Conservation (phyloP, 2,888 invertebrate species). For the Notocelia uddmanniana region DNA sequence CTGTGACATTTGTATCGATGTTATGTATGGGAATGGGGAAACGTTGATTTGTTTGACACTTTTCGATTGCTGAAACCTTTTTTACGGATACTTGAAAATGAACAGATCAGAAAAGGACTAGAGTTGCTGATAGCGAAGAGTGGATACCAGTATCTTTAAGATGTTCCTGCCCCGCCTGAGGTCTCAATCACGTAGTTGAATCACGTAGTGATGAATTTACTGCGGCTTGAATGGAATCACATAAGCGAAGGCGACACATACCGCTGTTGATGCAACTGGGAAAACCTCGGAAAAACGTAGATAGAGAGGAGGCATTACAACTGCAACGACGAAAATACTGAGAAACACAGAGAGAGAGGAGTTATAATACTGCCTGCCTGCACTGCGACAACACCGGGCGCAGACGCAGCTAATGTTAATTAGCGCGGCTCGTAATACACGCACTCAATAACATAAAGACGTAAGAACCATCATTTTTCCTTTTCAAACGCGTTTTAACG, state of each 20-base stretch:
- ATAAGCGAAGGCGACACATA: too few relatives aligned
- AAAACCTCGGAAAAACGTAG: neutral
- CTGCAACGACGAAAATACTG: neutral
- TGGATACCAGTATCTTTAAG: neutral
- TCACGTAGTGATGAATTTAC: too few relatives aligned
- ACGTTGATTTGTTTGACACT: neutral
- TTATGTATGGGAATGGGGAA: neutral
- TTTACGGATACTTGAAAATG: too few relatives aligned
- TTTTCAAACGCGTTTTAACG: neutral
- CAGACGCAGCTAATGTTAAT: conserved; percentile 30
- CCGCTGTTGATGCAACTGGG: neutral
- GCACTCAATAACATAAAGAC: conserved; percentile 1
- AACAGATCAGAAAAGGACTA: too few relatives aligned
- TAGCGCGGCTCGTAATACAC: conserved; percentile 10
- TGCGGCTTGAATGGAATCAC: too few relatives aligned
- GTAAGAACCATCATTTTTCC: neutral
- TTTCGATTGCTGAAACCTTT: too few relatives aligned
- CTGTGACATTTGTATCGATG: neutral
- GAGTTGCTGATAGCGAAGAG: neutral
- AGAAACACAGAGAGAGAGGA: neutral
- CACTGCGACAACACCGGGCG: conserved; percentile 8
- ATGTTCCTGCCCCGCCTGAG: too few relatives aligned
- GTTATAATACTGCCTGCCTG: conserved; percentile 13
- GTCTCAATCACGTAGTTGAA: too few relatives aligned
- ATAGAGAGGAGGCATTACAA: neutral